A percentile compares a stretch with the other conserved stretches of the same genome.
Evolutionary conservation across 2,888 invertebrate species (phyloP).

Genomic region (Pseudoips prasinana): DNA sequence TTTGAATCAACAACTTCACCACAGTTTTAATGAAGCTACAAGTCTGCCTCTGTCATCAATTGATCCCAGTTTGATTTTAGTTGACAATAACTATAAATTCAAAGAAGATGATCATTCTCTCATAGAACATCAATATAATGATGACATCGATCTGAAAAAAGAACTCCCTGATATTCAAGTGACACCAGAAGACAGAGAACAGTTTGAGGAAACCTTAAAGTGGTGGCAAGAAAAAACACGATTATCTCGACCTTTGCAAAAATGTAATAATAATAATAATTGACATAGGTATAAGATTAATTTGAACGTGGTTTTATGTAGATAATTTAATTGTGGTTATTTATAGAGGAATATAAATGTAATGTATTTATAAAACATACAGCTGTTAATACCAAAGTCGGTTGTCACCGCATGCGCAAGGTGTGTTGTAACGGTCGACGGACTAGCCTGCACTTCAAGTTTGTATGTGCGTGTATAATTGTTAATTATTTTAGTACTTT

Average conservation of each 20-base stretch:
- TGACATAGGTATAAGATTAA: slow-evolving; percentile 15
- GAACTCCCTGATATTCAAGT: slow-evolving; percentile 75
- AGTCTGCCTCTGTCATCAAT: slow-evolving; percentile 53
- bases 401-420: slow-evolving; percentile 66
- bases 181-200: slow-evolving; percentile 72
- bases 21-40: slow-evolving; percentile 44
- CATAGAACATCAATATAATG: slow-evolving; percentile 66
- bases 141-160: slow-evolving; percentile 71
- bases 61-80: slow-evolving; percentile 57
- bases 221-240: slow-evolving; percentile 80
- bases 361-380: slow-evolving; percentile 53
- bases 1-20: slow-evolving; percentile 56
- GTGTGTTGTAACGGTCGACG: slow-evolving; percentile 70
- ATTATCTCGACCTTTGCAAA: slow-evolving; percentile 51
- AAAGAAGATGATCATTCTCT: slow-evolving; percentile 60
- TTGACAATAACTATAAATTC: slow-evolving; percentile 57
- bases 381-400: slow-evolving; percentile 76
- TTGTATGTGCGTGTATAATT: slow-evolving; percentile 24
- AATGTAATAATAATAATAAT: slow-evolving; percentile 34
- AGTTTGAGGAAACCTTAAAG: slow-evolving; percentile 75
- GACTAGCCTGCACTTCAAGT: slow-evolving; percentile 38
- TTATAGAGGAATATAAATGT: slow-evolving; percentile 43
- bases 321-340: slow-evolving; percentile 40
- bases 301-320: slow-evolving; percentile 22
- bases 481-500: slow-evolving; percentile 15